These are phyloP conservation scores for Lepisosteus osseus DNA, from an alignment of 2,113 vertebrate genomes.

Conservation along the genomic window DNA sequence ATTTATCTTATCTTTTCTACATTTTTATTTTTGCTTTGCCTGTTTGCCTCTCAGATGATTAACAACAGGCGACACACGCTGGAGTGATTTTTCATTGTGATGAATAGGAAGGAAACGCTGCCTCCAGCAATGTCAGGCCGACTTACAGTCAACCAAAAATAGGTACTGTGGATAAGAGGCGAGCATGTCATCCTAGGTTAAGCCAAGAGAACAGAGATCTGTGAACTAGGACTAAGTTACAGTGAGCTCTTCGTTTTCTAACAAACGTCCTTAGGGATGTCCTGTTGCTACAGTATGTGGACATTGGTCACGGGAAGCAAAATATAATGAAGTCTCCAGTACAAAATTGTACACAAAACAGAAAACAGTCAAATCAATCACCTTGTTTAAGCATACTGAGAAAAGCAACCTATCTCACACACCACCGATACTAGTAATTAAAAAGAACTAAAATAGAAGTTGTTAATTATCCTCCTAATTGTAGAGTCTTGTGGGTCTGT, in stretches of 20 bases:
- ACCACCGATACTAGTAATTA: no score
- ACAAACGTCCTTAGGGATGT: no score
- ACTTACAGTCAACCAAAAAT: conserved; percentile 63
- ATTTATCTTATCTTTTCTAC: neutral
- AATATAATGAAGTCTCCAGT: no score
- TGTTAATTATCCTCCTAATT: no score
- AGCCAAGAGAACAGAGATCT: conserved; percentile 51
- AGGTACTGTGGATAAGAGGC: conserved; percentile 56
- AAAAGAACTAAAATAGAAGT: no score
- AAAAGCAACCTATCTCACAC: no score
- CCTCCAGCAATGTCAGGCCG: conserved; percentile 57
- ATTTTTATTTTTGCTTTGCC: neutral
- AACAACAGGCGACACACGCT: conserved; percentile 51
- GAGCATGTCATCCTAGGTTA: conserved; percentile 58
- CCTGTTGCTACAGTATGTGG: no score
- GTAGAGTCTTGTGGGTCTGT: no score
- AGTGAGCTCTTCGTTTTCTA: conserved; percentile 30
- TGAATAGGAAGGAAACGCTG: conserved; percentile 54
- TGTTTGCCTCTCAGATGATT: conserved; percentile 27
- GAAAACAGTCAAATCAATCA: no score
- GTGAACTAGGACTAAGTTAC: conserved; percentile 26
- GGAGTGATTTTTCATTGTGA: conserved; percentile 48
- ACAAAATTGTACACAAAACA: no score
- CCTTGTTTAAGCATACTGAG: no score
- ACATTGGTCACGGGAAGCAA: no score